Conservation (phyloP, 1,140 invertebrate genomes). For the Drosophila saltans region DNA sequence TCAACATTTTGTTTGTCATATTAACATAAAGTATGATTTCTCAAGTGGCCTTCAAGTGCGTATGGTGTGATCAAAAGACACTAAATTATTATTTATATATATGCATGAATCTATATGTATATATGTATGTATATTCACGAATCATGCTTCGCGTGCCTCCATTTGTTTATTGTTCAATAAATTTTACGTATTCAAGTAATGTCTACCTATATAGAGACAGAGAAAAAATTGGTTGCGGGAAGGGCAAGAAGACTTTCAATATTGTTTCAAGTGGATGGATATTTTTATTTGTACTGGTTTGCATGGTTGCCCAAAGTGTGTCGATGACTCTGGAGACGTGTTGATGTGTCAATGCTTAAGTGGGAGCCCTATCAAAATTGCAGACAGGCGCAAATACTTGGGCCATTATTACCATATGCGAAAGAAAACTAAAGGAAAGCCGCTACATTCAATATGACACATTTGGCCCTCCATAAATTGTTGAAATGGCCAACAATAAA, state of each 20-base stretch:
- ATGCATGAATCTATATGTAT: not conserved
- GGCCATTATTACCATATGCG: constrained; percentile 24
- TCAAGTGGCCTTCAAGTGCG: constrained; percentile 49
- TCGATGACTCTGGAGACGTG: constrained; percentile 35
- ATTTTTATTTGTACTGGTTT: constrained; percentile 12
- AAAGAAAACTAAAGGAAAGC: constrained; percentile 18
- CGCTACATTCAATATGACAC: constrained; percentile 34
- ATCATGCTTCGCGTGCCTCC: constrained; percentile 51
- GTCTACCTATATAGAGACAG: not conserved
- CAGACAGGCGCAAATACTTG: constrained; percentile 7
- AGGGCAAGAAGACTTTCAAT: constrained; percentile 22
- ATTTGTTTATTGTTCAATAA: constrained; percentile 56
- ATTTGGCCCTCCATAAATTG: constrained; percentile 30
- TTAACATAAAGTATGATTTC: constrained; percentile 64
- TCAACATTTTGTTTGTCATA: constrained; percentile 62
- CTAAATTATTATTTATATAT: constrained; percentile 9
- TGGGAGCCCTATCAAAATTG: constrained; percentile 9
- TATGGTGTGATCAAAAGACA: constrained; percentile 26
- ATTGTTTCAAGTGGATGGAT: constrained; percentile 52
- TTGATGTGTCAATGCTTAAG: constrained; percentile 28
- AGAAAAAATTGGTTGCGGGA: not conserved
- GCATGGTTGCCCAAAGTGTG: constrained; percentile 30
- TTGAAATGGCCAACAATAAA: constrained; percentile 23
- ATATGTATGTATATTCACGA: constrained; percentile 17
- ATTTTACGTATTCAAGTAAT: constrained; percentile 24